Evolutionary conservation across 2,888 invertebrate species (phyloP), one percentile per base, ranked within the genome.

Genomic region (Drosophila yooni): DNA sequence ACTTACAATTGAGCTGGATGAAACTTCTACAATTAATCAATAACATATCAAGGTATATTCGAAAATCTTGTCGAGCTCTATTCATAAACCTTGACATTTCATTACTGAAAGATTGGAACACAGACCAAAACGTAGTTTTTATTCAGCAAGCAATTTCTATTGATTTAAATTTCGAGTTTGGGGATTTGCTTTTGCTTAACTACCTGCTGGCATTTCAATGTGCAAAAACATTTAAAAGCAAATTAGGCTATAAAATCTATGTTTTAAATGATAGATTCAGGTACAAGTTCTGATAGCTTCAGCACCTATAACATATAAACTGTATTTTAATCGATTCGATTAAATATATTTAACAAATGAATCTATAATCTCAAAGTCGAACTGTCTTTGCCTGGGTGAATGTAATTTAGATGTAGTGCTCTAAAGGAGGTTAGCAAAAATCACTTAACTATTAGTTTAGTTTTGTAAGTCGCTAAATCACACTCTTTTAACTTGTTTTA

Each of bases 31-130:
- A 13, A 13, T 13, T 21, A 21, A 21, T 13, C 3, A 46, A 21
- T 46, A 21, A 21, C 13, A 46, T 13, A 0, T 46, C 13, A 3
- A 21, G 21, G 21, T 46, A 46, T 21, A 46, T 21, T 46, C 1
- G 0, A 21, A 6, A 13, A 0, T 43, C 6, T 13, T 43, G 11
- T 21, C 3, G 2, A n/a, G 8, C 1, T n/a, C 10, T n/a, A 3
- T n/a, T 40, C 6, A 13, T 2, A 43, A 40, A 11, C 6, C 0
- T 11, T 21, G 11, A 6, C n/a, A 43, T n/a, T 11, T n/a, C 11
- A 3, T 21, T 43, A 13, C 1, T 43, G 21, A 18, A 43, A 43
- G 6, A 11, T 21, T 1, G 1, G 0, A 11, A 11, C 11, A 4
- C 2, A 43, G 2, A 11, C 2, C 5, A 40, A 40, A 40, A n/a